Evolutionary conservation across 2,888 invertebrate species (phyloP).

Genomic region (Dolichomitus sp.): DNA sequence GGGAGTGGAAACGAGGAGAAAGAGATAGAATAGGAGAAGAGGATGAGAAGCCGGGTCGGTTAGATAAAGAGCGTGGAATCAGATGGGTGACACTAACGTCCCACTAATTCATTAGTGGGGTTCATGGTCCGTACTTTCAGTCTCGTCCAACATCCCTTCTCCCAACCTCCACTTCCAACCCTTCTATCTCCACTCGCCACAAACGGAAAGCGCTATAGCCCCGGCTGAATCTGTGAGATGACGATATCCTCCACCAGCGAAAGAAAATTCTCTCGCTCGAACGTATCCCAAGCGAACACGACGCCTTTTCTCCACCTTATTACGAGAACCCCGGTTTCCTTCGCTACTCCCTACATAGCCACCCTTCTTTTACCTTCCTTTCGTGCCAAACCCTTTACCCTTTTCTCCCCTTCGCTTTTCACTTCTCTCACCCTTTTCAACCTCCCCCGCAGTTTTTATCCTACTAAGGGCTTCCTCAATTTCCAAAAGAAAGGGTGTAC

Average conservation of each 20-base stretch:
- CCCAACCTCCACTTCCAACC: constrained; percentile 5
- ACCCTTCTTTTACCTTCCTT: constrained; percentile 1
- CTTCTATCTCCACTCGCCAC: constrained; percentile 12
- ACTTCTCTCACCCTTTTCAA: constrained; percentile 11
- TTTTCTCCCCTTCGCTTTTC: background rate
- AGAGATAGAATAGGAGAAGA: constrained; percentile 10
- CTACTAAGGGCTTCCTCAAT: background rate
- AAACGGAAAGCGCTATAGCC: constrained; percentile 1
- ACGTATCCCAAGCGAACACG: constrained; percentile 1
- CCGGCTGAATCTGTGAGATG: constrained; percentile 7
- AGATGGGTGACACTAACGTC: constrained; percentile 46
- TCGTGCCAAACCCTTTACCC: background rate
- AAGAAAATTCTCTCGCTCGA: constrained; percentile 31
- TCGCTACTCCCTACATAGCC: background rate
- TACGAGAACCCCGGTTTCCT: background rate
- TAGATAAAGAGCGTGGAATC: constrained; percentile 49
- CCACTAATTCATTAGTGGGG: constrained; percentile 46
- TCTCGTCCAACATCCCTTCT: constrained; percentile 9
- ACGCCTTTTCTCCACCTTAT: constrained; percentile 21
- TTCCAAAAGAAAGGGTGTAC: background rate
- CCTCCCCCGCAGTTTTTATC: background rate
- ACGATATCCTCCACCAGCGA: constrained; percentile 8
- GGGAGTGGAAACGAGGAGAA: background rate
- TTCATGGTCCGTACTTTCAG: constrained; percentile 39
- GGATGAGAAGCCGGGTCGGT: constrained; percentile 34